Conservation (phyloP, 2,888 invertebrate genomes). For the Phania funesta region DNA sequence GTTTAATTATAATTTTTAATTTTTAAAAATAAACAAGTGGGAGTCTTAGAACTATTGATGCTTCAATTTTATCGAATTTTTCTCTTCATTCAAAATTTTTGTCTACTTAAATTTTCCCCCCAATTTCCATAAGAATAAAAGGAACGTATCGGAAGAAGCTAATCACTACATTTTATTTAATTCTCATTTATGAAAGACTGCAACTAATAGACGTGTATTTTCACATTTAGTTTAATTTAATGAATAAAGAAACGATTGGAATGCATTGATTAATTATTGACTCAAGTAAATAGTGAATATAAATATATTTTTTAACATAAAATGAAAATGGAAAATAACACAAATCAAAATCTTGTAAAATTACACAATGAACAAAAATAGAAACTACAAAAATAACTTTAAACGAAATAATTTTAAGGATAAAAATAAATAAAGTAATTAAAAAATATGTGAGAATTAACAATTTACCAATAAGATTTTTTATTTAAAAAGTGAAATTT, state of each 20-base stretch:
- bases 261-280: constrained; percentile 2
- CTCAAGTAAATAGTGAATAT: constrained; percentile 5
- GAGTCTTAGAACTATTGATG: too few relatives aligned
- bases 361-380: constrained; percentile 9
- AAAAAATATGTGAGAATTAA: constrained; percentile 26
- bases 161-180: too few relatives aligned
- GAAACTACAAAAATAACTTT: constrained; percentile 14
- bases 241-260: not conserved
- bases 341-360: constrained; percentile 20
- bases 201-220: not conserved
- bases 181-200: too few relatives aligned
- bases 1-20: too few relatives aligned
- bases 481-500: too few relatives aligned
- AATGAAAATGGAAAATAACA: constrained; percentile 12
- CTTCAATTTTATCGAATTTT: too few relatives aligned
- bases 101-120: too few relatives aligned
- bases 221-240: constrained; percentile 4
- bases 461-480: not conserved
- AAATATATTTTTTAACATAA: constrained; percentile 67
- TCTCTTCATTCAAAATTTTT: too few relatives aligned
- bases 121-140: too few relatives aligned
- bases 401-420: constrained; percentile 30
- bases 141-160: too few relatives aligned
- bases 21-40: too few relatives aligned
- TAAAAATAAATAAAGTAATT: constrained; percentile 33